phyloP scores from a whole-genome alignment of 2,113 vertebrate genomes.

The Xiphophorus couchianus region DNA sequence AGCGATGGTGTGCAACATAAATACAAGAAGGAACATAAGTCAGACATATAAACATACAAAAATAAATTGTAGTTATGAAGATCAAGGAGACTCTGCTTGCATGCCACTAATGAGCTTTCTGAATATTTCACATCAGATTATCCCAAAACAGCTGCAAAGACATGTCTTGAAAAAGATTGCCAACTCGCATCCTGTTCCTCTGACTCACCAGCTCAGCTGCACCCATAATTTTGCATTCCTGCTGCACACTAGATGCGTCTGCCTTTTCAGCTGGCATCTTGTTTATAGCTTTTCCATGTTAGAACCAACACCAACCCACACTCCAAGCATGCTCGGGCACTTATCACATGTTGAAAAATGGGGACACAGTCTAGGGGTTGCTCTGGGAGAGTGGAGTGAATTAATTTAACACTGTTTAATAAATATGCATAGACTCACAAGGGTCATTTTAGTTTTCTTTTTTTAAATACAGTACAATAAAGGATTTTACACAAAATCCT shows the following conservation, averaged over 20 bases:
- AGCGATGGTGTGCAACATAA: background rate
- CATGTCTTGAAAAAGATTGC: background rate
- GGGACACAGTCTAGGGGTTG: background rate
- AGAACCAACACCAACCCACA: too few relatives aligned
- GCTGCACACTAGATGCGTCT: background rate
- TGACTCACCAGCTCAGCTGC: conserved; percentile 18
- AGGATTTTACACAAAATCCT: background rate
- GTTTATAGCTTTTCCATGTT: background rate
- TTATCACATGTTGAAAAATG: conserved; percentile 5
- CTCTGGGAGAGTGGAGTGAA: background rate
- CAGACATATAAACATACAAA: background rate
- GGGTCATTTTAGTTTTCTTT: background rate
- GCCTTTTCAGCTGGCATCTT: conserved; percentile 1
- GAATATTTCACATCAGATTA: conserved; percentile 53
- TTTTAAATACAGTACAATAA: background rate
- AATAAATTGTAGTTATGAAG: background rate
- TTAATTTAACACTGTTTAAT: background rate
- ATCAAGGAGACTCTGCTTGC: background rate
- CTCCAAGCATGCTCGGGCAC: background rate
- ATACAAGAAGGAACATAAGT: background rate
- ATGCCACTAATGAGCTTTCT: conserved; percentile 15
- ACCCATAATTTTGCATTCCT: background rate
- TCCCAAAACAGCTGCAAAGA: conserved; percentile 7
- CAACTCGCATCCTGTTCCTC: conserved; percentile 2
- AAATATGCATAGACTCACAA: background rate